phyloP scores from a whole-genome alignment of 2,113 vertebrate genomes.

The Puffinus mauretanicus region DNA sequence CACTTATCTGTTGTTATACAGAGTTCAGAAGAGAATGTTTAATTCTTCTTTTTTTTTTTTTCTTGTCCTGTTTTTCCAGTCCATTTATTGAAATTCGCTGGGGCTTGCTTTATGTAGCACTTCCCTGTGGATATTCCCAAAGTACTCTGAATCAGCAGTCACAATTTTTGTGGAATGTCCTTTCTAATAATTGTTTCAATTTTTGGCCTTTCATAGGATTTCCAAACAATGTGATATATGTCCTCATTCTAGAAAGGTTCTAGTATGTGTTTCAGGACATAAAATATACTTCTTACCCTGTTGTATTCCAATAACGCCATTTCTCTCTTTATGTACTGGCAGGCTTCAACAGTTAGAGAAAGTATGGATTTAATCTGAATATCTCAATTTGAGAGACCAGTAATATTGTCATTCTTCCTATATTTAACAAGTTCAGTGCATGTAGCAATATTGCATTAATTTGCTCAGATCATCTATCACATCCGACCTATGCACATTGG shows the following conservation, averaged over 20 bases:
- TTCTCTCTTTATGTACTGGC: not conserved
- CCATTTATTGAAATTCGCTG: not conserved
- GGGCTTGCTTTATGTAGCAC: not conserved
- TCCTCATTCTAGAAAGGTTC: not conserved
- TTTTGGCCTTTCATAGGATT: not conserved
- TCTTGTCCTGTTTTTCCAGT: not conserved
- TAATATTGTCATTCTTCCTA: not conserved
- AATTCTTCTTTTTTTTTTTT: not conserved
- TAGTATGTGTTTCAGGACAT: not conserved
- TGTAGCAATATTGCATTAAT: not conserved
- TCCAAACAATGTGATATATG: not conserved
- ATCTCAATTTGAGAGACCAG: not conserved
- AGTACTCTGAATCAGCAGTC: not conserved
- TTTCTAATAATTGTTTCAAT: not conserved
- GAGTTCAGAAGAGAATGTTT: not conserved
- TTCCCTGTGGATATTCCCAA: not conserved
- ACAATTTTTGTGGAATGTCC: not conserved
- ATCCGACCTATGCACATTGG: not conserved
- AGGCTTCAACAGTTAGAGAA: not conserved
- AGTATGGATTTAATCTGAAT: not conserved
- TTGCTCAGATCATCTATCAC: not conserved
- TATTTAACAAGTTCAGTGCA: not conserved
- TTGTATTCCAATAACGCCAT: not conserved
- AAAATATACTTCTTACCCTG: not conserved
- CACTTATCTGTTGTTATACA: not conserved